Percentiles rank a stretch among this genome's conserved stretches.
Conservation (phyloP, 37 sponge, comb jelly and placozoan genomes). For the Diacarnus erythraeanus region DNA sequence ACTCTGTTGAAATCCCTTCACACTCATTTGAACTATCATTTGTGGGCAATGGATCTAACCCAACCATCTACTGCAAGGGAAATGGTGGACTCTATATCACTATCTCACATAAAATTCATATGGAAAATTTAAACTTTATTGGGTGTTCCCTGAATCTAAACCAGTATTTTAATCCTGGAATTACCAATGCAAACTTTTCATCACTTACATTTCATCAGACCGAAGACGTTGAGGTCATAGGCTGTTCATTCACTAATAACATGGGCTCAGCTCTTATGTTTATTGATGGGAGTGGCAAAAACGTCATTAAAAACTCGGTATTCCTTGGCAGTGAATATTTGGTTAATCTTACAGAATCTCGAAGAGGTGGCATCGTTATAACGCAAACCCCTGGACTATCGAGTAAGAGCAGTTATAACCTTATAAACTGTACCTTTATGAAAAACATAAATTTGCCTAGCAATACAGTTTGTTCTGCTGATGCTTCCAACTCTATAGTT, state of each 20-base stretch:
- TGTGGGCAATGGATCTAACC: neutral
- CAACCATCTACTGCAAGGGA: neutral
- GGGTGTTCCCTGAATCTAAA: constrained; percentile 1
- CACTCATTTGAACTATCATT: neutral
- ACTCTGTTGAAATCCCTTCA: neutral
- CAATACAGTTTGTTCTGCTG: neutral
- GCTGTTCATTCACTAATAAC: neutral
- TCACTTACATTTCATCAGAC: neutral
- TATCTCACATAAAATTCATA: neutral
- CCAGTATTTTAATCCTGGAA: neutral
- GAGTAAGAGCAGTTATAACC: neutral
- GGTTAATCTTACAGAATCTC: neutral
- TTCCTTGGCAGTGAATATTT: neutral
- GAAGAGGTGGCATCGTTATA: neutral
- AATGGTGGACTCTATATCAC: neutral
- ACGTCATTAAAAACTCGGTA: neutral
- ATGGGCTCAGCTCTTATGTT: neutral
- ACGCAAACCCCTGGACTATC: neutral
- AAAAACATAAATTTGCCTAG: neutral
- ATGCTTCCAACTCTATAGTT: neutral
- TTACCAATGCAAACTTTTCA: neutral
- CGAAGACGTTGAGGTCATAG: neutral
- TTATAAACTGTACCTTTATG: neutral
- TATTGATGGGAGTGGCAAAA: neutral
- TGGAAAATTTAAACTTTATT: neutral